Evolutionary conservation across 2,113 vertebrate species (phyloP).

Genomic region (Lepidothrix coronata): DNA sequence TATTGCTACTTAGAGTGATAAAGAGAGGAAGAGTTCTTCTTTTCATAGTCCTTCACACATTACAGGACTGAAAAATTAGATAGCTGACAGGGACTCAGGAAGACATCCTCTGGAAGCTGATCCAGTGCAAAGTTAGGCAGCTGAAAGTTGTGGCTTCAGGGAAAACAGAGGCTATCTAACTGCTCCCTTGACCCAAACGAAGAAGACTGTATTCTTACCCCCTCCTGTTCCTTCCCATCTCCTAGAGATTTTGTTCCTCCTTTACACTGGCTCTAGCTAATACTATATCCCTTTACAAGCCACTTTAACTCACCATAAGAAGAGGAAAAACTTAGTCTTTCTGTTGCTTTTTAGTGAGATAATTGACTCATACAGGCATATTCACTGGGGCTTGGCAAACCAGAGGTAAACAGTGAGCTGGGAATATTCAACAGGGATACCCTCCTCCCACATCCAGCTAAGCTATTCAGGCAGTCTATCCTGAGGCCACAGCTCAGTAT

Average conservation of each 20-base stretch:
- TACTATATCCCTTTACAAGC: not conserved
- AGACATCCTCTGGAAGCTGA: not conserved
- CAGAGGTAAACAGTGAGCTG: not conserved
- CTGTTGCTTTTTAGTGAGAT: not conserved
- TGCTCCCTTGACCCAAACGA: not conserved
- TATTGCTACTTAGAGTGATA: not conserved
- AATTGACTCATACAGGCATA: not conserved
- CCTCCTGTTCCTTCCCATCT: not conserved
- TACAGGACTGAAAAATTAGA: not conserved
- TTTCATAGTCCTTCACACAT: not conserved
- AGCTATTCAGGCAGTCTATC: not conserved
- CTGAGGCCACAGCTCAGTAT: not conserved
- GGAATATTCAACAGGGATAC: not conserved
- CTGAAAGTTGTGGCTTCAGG: not conserved
- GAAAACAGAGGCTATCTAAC: not conserved
- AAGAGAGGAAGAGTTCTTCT: not conserved
- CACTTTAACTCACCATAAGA: not conserved
- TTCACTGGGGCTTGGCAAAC: not conserved
- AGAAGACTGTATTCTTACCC: not conserved
- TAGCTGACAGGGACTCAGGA: not conserved
- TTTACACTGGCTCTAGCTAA: not conserved
- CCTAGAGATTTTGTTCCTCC: not conserved
- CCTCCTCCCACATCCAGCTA: not conserved
- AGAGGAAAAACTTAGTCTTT: not conserved
- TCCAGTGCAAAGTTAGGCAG: not conserved